These are phyloP conservation scores for Listronotus oregonensis DNA, from an alignment of 1,140 invertebrate species.

Conservation along the genomic window DNA sequence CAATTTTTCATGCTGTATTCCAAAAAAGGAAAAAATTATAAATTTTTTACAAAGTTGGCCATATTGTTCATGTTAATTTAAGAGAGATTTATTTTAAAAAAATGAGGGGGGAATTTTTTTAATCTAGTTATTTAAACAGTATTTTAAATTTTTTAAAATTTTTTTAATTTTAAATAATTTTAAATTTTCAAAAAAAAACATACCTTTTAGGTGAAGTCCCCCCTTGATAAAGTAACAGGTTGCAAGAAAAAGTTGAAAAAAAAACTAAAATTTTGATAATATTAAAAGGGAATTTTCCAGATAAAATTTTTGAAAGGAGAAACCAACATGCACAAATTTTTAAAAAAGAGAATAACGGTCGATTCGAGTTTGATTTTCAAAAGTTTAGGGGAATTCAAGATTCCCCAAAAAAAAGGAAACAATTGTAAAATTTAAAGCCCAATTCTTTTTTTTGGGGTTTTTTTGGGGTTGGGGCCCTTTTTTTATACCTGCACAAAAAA, in stretches of 20 bases:
- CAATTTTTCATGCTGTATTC: conserved; percentile 81
- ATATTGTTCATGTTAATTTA: conserved; percentile 94
- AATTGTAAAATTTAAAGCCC: conserved; percentile 69
- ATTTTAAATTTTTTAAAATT: too few species aligned
- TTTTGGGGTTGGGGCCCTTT: conserved; percentile 97
- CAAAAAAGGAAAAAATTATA: conserved; percentile 76
- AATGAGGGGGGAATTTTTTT: conserved; percentile 59
- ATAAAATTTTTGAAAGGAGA: conserved; percentile 90
- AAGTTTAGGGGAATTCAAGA: conserved; percentile 97
- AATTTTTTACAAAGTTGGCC: conserved; percentile 86
- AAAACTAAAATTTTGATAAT: conserved; percentile 89
- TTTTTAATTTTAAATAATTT: too few species aligned
- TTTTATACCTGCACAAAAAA: conserved; percentile 82
- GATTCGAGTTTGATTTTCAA: conserved; percentile 92
- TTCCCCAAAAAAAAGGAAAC: conserved; percentile 87
- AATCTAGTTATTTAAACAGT: conserved; percentile 1
- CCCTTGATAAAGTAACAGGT: conserved; percentile 73
- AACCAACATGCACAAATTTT: conserved; percentile 73
- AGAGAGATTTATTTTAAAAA: conserved; percentile 79
- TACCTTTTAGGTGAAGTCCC: conserved; percentile 71
- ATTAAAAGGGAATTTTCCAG: conserved; percentile 88
- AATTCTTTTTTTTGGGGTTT: conserved; percentile 89
- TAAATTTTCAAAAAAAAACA: too few species aligned
- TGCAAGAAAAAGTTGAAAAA: conserved; percentile 88
- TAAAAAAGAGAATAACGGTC: conserved; percentile 84